Evolutionary conservation across 2,113 vertebrate genomes (phyloP).

Genomic region (Halichoeres trimaculatus): DNA sequence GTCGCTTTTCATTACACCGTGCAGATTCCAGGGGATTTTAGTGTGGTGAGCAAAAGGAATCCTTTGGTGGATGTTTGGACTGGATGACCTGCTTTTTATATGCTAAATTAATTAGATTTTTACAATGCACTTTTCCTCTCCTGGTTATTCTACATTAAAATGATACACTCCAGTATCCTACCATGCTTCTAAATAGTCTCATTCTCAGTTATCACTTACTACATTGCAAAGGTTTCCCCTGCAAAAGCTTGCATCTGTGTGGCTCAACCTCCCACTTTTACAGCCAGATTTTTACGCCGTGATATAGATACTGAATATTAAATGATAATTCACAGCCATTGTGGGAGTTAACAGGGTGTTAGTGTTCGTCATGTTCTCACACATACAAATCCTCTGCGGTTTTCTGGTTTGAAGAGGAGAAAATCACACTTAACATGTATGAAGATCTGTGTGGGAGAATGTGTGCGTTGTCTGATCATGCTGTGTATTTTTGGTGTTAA

Average conservation of each 20-base stretch:
- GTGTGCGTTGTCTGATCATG: not conserved
- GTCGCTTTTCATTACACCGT: slow-evolving; percentile 52
- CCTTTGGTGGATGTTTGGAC: slow-evolving; percentile 34
- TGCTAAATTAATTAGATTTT: slow-evolving; percentile 35
- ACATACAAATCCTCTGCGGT: not conserved
- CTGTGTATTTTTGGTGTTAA: not conserved
- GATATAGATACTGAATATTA: slow-evolving; percentile 1
- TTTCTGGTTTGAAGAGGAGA: not conserved
- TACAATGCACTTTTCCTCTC: slow-evolving; percentile 7
- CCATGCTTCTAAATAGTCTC: not conserved
- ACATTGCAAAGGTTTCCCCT: not conserved
- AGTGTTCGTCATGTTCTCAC: not conserved
- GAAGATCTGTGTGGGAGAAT: not conserved
- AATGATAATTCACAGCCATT: slow-evolving; percentile 17
- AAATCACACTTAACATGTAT: not conserved
- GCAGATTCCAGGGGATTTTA: slow-evolving; percentile 36
- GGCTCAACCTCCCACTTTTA: not conserved
- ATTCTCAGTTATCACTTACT: not conserved
- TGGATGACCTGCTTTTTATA: slow-evolving; percentile 3
- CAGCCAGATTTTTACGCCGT: not conserved
- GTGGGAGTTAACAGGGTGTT: not conserved
- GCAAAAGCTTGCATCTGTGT: not conserved
- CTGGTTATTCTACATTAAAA: not conserved
- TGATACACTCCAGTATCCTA: slow-evolving; percentile 5
- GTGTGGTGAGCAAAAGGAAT: slow-evolving; percentile 2